These are phyloP conservation scores for Opisthograptis luteolata DNA, from an alignment of 2,888 invertebrate genomes.

Conservation along the genomic window DNA sequence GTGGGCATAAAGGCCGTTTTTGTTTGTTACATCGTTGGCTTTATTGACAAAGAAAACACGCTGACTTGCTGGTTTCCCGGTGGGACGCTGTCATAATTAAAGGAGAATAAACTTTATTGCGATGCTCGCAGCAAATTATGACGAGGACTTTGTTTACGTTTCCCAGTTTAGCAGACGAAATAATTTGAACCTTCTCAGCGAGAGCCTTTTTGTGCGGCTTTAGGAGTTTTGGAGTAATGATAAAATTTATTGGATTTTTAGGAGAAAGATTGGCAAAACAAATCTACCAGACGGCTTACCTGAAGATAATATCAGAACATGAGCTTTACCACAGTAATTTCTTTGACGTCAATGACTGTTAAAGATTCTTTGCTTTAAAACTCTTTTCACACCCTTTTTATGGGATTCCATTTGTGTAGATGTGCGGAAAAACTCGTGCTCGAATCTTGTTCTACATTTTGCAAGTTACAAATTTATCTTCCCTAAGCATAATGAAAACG, in stretches of 20 bases:
- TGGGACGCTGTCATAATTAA: slow-evolving; percentile 27
- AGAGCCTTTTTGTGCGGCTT: not conserved
- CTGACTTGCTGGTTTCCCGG: not conserved
- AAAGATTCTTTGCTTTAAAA: too few species aligned
- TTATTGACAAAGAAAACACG: slow-evolving; percentile 5
- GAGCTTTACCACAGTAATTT: too few species aligned
- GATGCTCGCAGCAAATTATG: slow-evolving; percentile 2
- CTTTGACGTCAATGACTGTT: too few species aligned
- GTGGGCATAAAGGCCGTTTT: not conserved
- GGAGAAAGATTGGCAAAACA: too few species aligned
- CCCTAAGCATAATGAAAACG: slow-evolving; percentile 14
- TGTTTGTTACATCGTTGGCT: not conserved
- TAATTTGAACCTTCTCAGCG: slow-evolving; percentile 4
- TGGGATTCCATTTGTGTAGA: too few species aligned
- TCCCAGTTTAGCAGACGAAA: slow-evolving; percentile 12
- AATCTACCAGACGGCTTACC: too few species aligned
- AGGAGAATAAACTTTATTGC: slow-evolving; percentile 13
- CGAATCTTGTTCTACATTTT: too few species aligned
- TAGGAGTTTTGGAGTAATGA: slow-evolving; percentile 5
- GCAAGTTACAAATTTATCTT: slow-evolving; percentile 22
- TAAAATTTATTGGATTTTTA: not conserved
- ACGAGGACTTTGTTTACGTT: slow-evolving; percentile 12
- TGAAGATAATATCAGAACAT: too few species aligned
- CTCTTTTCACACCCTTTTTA: too few species aligned
- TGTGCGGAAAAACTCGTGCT: too few species aligned